Conservation (phyloP, 2,113 vertebrate genomes). For the Anhinga rufa region DNA sequence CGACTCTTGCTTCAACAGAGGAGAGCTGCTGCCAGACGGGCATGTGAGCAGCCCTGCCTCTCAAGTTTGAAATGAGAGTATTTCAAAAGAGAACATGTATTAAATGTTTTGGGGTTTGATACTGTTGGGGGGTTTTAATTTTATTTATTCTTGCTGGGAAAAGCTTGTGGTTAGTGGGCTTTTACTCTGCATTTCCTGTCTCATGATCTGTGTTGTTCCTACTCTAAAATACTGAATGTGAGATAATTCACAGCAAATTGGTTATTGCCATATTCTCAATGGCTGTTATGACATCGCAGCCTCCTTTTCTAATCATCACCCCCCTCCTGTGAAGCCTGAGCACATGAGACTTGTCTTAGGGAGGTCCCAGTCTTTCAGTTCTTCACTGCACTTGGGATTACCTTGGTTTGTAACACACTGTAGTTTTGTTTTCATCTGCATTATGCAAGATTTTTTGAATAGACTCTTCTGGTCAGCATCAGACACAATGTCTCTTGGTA, state of each 20-base stretch:
- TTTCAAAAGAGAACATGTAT: slow-evolving; percentile 5
- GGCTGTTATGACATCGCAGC: background rate
- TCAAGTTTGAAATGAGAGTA: background rate
- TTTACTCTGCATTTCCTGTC: slow-evolving; percentile 50
- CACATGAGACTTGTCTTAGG: background rate
- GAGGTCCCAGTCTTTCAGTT: background rate
- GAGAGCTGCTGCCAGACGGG: slow-evolving; percentile 6
- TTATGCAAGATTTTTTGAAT: background rate
- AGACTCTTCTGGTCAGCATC: background rate
- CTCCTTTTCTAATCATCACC: background rate
- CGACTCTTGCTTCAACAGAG: slow-evolving; percentile 24
- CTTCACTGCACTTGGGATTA: background rate
- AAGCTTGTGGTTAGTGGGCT: slow-evolving; percentile 49
- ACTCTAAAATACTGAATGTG: slow-evolving; percentile 29
- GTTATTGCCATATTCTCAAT: background rate
- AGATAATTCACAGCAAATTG: background rate
- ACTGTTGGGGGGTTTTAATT: background rate
- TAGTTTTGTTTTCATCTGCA: background rate
- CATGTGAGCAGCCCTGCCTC: background rate
- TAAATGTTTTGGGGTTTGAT: background rate
- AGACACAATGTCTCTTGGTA: background rate
- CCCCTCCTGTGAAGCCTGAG: background rate
- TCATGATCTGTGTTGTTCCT: slow-evolving; percentile 32
- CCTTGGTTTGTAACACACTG: background rate
- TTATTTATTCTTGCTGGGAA: background rate